Base-by-base conservation (phyloP, 2,113 vertebrate genomes). In the Gobiocypris rarus region DNA sequence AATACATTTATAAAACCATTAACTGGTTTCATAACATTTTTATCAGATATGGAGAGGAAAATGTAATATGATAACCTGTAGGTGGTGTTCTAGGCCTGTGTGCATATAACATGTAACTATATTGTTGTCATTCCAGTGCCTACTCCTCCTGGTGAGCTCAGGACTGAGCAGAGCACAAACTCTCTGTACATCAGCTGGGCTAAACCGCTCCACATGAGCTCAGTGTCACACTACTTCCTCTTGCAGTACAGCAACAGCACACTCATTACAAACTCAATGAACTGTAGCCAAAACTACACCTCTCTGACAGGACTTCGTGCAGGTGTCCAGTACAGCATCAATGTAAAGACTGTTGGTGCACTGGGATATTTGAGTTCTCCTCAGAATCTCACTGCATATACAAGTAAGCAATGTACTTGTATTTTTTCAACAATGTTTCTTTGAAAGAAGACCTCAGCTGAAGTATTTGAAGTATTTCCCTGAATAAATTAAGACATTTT, bases 291-390 rank as follows among this genome's bases (percentile, higher is more conserved):
- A 43, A 71, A 83, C 52, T 71, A 14, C 61, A 61, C 11, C 63
- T 59, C 19, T 56, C 9, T 83, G 34, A 50, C 22, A 24, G 31
- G 31, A 22, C 85, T 86, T 6, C 4, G 5, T 43, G 26, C 85
- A 77, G 85, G 85, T 28, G 65, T 82, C 61, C 74, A 38, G 34
- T 86, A 83, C n/a, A 73, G 11, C 80, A 71, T 86, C 75, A 78
- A 14, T 34, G 34, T 86, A 24, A 67, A 28, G 41, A 86, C 85
- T 24, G 61, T 82, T 43, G 85, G 80, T 58, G 81, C 74, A 34
- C 9, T 86, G 59, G 50, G 41, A 34, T 86, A 83, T 75, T 56
- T 59, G 2, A 86, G 85, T 54, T 26, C 80, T 61, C 38, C 50
- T 76, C 4, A 61, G 31, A 13, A 34, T 50, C 2, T 13, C 24